A percentile compares a stretch with the other conserved stretches of the same genome.
Evolutionary conservation across 1,140 invertebrate genomes (phyloP).

Genomic region (Caenorhabditis briggsae): DNA sequence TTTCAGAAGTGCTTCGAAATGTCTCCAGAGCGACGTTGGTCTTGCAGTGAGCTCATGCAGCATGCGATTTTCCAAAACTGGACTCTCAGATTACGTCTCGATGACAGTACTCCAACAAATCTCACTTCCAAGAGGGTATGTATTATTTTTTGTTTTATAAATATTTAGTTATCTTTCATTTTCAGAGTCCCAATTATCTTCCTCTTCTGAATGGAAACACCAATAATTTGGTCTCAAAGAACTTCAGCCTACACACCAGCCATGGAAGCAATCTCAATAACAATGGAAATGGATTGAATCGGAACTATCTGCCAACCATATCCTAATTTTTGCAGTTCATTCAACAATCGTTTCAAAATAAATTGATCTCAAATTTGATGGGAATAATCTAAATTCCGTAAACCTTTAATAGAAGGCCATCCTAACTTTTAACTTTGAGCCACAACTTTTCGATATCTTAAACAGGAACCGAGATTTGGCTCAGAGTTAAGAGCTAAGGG

Average conservation of each 20-base stretch:
- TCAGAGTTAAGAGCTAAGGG: no score
- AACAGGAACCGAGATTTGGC: no score
- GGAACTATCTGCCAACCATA: slow-evolving; percentile 55
- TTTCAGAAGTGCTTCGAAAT: slow-evolving; percentile 91
- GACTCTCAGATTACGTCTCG: slow-evolving; percentile 6
- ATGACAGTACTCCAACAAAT: slow-evolving; percentile 30
- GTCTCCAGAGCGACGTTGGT: slow-evolving; percentile 90
- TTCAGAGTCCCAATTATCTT: slow-evolving; percentile 58
- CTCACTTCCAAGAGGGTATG: slow-evolving; percentile 49
- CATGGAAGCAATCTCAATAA: slow-evolving; percentile 37
- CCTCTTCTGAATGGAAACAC: slow-evolving; percentile 60
- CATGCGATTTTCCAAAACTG: slow-evolving; percentile 86
- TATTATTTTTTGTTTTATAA: background rate
- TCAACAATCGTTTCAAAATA: no score
- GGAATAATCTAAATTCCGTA: no score
- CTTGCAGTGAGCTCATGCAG: slow-evolving; percentile 88
- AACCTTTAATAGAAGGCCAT: no score
- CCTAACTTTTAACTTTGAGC: no score
- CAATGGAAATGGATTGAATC: slow-evolving; percentile 35
- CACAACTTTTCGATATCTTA: no score
- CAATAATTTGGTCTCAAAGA: slow-evolving; percentile 33
- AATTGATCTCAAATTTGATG: no score
- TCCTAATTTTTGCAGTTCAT: background rate
- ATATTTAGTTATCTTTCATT: slow-evolving; percentile 10
- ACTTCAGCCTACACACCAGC: slow-evolving; percentile 34